A percentile compares a stretch with the other conserved stretches of the same genome.
Evolutionary conservation across 2,113 vertebrate genomes (phyloP).

Genomic region (Oncorhynchus gorbuscha): DNA sequence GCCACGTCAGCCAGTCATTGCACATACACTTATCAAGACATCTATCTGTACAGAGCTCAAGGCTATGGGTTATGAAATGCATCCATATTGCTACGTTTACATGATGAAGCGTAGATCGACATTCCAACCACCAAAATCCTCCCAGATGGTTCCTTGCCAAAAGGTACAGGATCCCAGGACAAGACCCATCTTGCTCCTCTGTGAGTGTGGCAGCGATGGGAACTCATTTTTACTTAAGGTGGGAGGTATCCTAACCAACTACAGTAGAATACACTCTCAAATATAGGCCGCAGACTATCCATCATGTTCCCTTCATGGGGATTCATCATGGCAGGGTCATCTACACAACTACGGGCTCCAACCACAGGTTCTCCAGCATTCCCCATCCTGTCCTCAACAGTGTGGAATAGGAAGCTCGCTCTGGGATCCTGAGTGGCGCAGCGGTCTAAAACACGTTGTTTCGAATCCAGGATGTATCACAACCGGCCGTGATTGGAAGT

Average conservation of each 20-base stretch:
- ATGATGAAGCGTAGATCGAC: constrained; percentile 39
- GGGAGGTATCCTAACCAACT: no score
- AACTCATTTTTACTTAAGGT: neutral
- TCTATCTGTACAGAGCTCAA: constrained; percentile 22
- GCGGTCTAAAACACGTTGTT: no score
- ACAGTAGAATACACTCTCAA: no score
- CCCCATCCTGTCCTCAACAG: neutral
- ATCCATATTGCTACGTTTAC: constrained; percentile 27
- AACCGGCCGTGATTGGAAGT: no score
- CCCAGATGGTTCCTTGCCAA: constrained; percentile 16
- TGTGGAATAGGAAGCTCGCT: neutral
- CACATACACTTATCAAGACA: neutral
- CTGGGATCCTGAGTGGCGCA: neutral
- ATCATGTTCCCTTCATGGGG: no score
- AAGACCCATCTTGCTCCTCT: constrained; percentile 31
- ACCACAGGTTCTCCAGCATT: no score
- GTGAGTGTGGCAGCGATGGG: constrained; percentile 26
- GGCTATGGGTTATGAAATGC: constrained; percentile 39
- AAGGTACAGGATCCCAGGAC: constrained; percentile 29
- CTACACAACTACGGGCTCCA: no score
- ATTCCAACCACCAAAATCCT: constrained; percentile 35
- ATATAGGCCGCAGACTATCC: no score
- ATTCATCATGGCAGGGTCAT: no score
- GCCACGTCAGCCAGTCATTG: neutral
- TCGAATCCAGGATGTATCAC: no score